Conservation (phyloP, 2,113 vertebrate genomes). For the Ahaetulla prasina region DNA sequence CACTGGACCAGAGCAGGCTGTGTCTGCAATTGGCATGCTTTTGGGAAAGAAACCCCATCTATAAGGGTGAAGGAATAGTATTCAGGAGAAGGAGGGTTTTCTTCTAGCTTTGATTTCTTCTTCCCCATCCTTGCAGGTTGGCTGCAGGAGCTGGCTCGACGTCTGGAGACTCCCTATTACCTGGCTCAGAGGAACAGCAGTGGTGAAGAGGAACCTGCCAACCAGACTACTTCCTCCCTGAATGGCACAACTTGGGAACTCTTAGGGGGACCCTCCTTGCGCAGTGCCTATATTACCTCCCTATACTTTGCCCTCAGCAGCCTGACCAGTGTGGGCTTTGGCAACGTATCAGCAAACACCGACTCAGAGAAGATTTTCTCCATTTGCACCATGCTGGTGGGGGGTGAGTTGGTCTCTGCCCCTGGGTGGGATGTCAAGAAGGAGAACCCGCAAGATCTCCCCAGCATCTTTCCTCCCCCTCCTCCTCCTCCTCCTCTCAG, state of each 20-base stretch:
- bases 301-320: conserved; percentile 72
- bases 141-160: conserved; percentile 67
- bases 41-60: too few species aligned
- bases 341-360: conserved; percentile 70
- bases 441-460: neutral
- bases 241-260: conserved; percentile 56
- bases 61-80: neutral
- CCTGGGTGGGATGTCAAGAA: neutral
- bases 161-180: conserved; percentile 67
- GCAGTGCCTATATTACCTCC: conserved; percentile 69
- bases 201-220: conserved; percentile 24
- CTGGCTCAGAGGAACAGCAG: conserved; percentile 49
- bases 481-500: neutral
- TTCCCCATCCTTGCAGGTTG: conserved; percentile 50
- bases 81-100: neutral
- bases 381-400: conserved; percentile 71
- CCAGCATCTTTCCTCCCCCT: neutral
- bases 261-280: conserved; percentile 61
- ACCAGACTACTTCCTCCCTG: conserved; percentile 42
- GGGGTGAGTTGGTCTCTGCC: conserved; percentile 51
- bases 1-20: neutral
- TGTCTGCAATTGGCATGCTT: neutral
- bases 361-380: conserved; percentile 72
- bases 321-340: conserved; percentile 69
- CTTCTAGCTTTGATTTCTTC: neutral